Evolutionary conservation across 2,888 invertebrate species (phyloP).

Genomic region (Nomada ferruginata): DNA sequence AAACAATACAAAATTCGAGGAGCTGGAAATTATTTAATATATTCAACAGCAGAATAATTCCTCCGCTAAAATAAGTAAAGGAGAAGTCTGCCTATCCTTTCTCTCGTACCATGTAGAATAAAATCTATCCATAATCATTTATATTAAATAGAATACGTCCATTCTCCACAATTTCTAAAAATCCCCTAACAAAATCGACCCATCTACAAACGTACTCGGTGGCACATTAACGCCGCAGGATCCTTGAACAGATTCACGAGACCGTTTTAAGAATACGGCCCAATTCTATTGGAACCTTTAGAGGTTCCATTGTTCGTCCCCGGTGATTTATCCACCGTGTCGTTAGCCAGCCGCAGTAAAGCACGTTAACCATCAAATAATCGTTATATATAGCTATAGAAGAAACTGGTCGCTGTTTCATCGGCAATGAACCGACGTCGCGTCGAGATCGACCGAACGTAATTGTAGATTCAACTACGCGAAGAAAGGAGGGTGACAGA

Average conservation of each 20-base stretch:
- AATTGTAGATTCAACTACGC: constrained; percentile 46
- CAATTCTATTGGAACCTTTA: not conserved
- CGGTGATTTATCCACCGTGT: constrained; percentile 38
- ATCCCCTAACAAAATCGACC: not conserved
- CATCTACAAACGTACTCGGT: not conserved
- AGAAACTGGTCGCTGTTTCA: constrained; percentile 51
- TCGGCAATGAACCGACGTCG: constrained; percentile 62
- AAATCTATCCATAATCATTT: too few relatives aligned
- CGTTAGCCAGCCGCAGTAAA: constrained; percentile 40
- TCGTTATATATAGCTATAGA: constrained; percentile 53
- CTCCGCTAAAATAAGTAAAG: not conserved
- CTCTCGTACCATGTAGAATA: too few relatives aligned
- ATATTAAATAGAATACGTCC: not conserved
- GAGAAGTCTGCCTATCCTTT: not conserved
- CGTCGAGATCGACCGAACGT: constrained; percentile 68
- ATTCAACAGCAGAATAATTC: not conserved
- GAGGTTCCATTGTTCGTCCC: constrained; percentile 17
- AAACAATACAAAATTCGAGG: not conserved
- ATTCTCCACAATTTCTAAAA: not conserved
- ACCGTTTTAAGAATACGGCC: not conserved
- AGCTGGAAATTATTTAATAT: not conserved
- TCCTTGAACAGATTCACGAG: not conserved
- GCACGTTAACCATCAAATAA: constrained; percentile 56
- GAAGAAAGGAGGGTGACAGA: not conserved
- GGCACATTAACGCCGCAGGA: not conserved